phyloP scores from a whole-genome alignment of 2,113 vertebrate genomes.

The Syngnathus scovelli region DNA sequence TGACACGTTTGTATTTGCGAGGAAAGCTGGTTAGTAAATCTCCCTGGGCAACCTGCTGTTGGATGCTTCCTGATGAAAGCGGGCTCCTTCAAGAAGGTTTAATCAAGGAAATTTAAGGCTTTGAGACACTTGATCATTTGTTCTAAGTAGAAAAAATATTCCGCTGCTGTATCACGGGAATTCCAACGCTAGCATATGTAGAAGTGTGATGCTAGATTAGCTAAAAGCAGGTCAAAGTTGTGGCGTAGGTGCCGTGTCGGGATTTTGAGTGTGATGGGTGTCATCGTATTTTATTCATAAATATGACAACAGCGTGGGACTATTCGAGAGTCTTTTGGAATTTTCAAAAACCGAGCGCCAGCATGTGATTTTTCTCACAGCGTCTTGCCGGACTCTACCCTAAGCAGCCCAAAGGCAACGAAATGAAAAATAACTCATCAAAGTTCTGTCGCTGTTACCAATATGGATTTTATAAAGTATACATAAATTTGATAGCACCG shows the following conservation, averaged over 20 bases:
- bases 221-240: too few species aligned
- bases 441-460: not conserved
- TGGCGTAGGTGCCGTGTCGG: too few species aligned
- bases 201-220: too few species aligned
- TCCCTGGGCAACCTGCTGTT: slow-evolving; percentile 16
- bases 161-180: too few species aligned
- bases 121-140: not conserved
- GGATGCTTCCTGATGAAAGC: slow-evolving; percentile 10
- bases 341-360: not conserved
- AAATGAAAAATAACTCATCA: not conserved
- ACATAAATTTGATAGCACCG: not conserved
- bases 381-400: not conserved
- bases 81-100: slow-evolving; percentile 11
- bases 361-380: not conserved
- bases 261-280: too few species aligned
- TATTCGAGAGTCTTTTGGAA: not conserved
- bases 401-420: not conserved
- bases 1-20: slow-evolving; percentile 5
- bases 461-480: not conserved
- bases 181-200: too few species aligned
- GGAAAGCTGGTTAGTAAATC: slow-evolving; percentile 13
- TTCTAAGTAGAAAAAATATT: not conserved
- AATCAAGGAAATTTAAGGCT: slow-evolving; percentile 8
- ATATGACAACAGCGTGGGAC: too few species aligned
- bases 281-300: too few species aligned